Evolutionary conservation across 2,113 vertebrate genomes (phyloP).

Genomic region (Chaetodon trifascialis): DNA sequence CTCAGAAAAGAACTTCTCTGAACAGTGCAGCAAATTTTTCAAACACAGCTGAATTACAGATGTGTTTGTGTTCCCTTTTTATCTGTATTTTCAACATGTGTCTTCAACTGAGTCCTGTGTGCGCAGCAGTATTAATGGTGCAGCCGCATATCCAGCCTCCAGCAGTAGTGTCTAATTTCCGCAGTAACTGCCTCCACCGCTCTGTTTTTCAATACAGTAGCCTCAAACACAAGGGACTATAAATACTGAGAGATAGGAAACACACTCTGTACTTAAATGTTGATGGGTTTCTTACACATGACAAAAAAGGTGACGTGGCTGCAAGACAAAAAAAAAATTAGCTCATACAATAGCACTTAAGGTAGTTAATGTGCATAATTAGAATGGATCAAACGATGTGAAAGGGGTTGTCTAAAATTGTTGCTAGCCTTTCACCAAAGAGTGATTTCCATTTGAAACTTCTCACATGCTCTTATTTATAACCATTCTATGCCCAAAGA

Average conservation of each 20-base stretch:
- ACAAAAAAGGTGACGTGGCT: background rate
- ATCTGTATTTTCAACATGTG: background rate
- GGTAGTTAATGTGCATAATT: no score
- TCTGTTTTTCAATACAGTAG: conserved; percentile 1
- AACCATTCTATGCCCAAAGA: no score
- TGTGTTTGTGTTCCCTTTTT: background rate
- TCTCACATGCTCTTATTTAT: no score
- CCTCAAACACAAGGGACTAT: background rate
- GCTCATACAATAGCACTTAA: no score
- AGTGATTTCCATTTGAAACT: no score
- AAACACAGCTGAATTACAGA: conserved; percentile 13
- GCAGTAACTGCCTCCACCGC: background rate
- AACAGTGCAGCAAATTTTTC: conserved; percentile 3
- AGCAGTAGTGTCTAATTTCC: conserved; percentile 31
- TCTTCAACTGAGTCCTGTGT: conserved; percentile 6
- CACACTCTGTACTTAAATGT: background rate
- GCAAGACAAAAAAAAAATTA: no score
- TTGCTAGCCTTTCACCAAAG: no score
- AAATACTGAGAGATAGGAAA: conserved; percentile 5
- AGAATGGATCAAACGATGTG: no score
- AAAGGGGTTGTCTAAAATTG: no score
- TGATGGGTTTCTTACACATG: background rate
- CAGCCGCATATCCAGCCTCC: background rate
- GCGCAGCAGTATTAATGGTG: background rate
- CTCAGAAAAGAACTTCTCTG: conserved; percentile 7